Evolutionary conservation across 2,797 vertebrate genomes (phyloP).

Genomic region (Neopelma chrysocephalum): DNA sequence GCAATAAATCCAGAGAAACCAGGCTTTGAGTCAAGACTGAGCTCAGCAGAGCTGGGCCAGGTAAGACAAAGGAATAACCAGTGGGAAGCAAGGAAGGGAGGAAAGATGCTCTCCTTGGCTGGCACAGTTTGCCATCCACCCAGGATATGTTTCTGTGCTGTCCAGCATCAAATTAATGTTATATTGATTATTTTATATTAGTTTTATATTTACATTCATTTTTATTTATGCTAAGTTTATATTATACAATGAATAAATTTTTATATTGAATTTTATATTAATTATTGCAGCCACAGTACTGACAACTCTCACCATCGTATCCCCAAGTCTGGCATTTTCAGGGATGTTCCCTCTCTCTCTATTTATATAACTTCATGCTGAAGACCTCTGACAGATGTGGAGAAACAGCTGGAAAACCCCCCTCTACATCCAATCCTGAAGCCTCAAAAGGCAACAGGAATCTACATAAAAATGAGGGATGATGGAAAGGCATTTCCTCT

Average conservation of each 20-base stretch:
- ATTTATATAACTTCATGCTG: neutral
- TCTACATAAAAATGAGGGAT: neutral
- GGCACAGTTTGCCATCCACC: accelerated
- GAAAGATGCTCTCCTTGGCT: neutral
- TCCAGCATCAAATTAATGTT: neutral
- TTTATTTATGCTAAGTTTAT: too few relatives aligned
- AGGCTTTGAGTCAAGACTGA: neutral
- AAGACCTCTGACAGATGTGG: neutral
- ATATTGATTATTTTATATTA: neutral
- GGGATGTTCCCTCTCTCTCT: neutral
- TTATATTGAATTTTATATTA: neutral
- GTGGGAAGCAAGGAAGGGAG: neutral
- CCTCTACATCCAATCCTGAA: neutral
- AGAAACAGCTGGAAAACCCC: neutral
- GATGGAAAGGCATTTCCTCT: neutral
- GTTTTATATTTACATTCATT: neutral
- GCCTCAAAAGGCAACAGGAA: neutral
- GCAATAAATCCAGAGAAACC: neutral
- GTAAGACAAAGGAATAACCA: neutral
- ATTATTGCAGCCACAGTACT: neutral
- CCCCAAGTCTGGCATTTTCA: neutral
- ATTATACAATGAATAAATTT: too few relatives aligned
- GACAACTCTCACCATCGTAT: neutral
- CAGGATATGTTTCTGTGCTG: neutral
- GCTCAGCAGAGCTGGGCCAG: neutral